These are phyloP conservation scores for Leptodirus hochenwartii DNA, from an alignment of 2,888 invertebrate species.

Conservation along the genomic window DNA sequence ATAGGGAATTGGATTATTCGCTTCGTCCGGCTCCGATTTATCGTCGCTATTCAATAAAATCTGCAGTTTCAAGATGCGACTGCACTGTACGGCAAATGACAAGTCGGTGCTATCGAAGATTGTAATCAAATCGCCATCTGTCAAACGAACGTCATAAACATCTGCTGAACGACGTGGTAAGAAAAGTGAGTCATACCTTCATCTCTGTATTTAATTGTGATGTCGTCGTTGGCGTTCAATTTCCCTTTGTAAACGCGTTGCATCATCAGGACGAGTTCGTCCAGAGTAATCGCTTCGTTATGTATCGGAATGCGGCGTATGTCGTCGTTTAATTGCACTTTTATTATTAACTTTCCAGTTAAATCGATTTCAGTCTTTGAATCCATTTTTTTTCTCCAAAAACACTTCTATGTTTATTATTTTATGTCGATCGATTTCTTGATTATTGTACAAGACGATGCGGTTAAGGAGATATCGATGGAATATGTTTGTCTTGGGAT, in stretches of 20 bases:
- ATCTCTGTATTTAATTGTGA: constrained; percentile 51
- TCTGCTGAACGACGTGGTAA: neutral
- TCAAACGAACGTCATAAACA: constrained; percentile 14
- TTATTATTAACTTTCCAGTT: constrained; percentile 33
- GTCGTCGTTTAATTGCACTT: constrained; percentile 43
- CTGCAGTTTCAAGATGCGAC: constrained; percentile 42
- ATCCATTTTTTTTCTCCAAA: constrained; percentile 21
- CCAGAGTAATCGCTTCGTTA: constrained; percentile 53
- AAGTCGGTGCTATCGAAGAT: constrained; percentile 52
- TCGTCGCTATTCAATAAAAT: constrained; percentile 29
- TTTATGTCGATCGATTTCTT: too few relatives aligned
- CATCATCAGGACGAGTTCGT: constrained; percentile 53
- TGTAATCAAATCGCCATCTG: constrained; percentile 52
- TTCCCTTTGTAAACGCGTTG: constrained; percentile 48
- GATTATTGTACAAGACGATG: too few relatives aligned
- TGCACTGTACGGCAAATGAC: constrained; percentile 49
- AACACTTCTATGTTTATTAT: too few relatives aligned
- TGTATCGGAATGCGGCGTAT: constrained; percentile 49
- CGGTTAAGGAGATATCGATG: too few relatives aligned
- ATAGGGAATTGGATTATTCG: too few relatives aligned
- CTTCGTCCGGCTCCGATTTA: constrained; percentile 20
- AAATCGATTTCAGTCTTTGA: constrained; percentile 27
- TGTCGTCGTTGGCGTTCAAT: constrained; percentile 41
- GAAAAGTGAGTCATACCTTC: too few relatives aligned
- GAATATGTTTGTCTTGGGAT: too few relatives aligned